phyloP scores from a whole-genome alignment of 2,113 vertebrate species.

The Megalops atlanticus region DNA sequence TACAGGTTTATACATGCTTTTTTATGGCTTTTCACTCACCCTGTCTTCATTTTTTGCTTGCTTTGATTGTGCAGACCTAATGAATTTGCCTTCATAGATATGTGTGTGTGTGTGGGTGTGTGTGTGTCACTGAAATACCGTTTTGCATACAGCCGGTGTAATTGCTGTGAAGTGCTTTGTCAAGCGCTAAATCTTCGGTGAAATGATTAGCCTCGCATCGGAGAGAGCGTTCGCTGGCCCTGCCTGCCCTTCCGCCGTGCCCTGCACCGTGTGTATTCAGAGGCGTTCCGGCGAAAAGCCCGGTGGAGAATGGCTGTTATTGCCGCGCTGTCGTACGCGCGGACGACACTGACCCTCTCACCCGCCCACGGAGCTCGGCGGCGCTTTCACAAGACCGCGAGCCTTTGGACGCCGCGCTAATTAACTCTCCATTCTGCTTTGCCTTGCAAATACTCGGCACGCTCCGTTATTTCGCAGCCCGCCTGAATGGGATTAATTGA shows the following conservation, averaged over 20 bases:
- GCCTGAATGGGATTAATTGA: constrained; percentile 67
- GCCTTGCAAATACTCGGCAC: background rate
- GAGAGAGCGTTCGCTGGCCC: background rate
- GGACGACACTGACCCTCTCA: background rate
- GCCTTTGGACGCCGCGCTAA: constrained; percentile 26
- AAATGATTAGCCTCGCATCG: too few relatives aligned
- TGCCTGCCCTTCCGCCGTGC: background rate
- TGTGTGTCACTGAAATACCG: too few relatives aligned
- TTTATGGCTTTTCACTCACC: too few relatives aligned
- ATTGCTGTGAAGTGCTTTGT: too few relatives aligned
- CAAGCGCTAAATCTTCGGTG: too few relatives aligned
- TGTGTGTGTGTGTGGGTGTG: too few relatives aligned
- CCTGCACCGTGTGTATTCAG: background rate
- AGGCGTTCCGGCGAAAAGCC: background rate
- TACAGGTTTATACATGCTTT: too few relatives aligned
- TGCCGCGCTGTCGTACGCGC: background rate
- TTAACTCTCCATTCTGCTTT: constrained; percentile 52
- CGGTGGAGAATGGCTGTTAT: background rate
- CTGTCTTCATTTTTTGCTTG: too few relatives aligned
- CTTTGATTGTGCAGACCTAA: too few relatives aligned
- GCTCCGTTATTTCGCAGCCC: constrained; percentile 43
- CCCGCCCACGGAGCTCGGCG: too few relatives aligned
- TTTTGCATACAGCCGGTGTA: too few relatives aligned
- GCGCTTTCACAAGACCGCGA: background rate
- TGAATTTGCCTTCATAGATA: too few relatives aligned